These are phyloP conservation scores for Aphidoletes aphidimyza DNA, from an alignment of 2,888 invertebrate genomes.

Conservation along the genomic window DNA sequence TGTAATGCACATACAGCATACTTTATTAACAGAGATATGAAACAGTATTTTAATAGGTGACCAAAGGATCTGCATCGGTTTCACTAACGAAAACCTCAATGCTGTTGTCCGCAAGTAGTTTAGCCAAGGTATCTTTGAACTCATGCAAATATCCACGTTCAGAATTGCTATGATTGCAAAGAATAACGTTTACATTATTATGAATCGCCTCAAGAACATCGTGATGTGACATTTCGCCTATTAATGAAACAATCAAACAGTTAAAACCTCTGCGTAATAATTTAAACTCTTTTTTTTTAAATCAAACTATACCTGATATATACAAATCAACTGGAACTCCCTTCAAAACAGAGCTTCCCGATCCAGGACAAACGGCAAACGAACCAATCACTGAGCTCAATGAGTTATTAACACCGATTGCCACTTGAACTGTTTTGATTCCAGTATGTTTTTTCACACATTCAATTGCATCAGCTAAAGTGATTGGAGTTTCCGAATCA, in stretches of 20 bases:
- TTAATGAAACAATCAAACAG: not conserved
- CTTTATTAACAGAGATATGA: constrained; percentile 15
- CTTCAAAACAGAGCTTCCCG: constrained; percentile 82
- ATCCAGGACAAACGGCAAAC: constrained; percentile 90
- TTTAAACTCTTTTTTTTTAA: not conserved
- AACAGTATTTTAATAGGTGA: constrained; percentile 70
- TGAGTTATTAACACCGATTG: constrained; percentile 68
- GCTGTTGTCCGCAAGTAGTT: not conserved
- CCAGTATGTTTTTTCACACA: constrained; percentile 77
- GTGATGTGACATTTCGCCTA: constrained; percentile 92
- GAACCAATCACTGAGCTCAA: constrained; percentile 69
- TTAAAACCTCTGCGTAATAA: not conserved
- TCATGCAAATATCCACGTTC: constrained; percentile 86
- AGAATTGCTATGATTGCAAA: constrained; percentile 93
- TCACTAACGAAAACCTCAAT: constrained; percentile 70
- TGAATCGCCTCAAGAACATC: constrained; percentile 89
- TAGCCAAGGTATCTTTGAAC: constrained; percentile 65
- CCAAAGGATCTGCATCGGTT: constrained; percentile 81
- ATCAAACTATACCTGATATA: constrained; percentile 71
- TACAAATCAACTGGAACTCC: constrained; percentile 81
- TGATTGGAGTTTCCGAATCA: constrained; percentile 64
- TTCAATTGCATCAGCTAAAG: constrained; percentile 73
- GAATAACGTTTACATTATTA: constrained; percentile 80
- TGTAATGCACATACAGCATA: too few relatives aligned
- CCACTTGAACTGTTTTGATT: constrained; percentile 78